phyloP scores from a whole-genome alignment of 2,797 vertebrate species.

The Argya squamiceps region DNA sequence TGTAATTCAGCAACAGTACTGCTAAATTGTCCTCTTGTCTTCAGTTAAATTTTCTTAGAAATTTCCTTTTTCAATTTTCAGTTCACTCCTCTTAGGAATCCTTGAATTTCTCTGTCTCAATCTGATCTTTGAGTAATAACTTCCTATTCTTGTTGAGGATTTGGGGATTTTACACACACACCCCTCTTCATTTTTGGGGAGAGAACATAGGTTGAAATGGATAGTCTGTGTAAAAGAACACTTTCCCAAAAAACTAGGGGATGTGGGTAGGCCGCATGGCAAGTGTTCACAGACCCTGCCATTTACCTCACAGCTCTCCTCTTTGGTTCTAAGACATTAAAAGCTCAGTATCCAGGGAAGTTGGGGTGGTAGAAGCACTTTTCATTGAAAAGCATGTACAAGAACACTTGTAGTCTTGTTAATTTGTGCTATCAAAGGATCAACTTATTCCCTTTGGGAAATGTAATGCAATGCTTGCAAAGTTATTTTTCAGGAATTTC shows the following conservation, averaged over 20 bases:
- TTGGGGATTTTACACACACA: not conserved
- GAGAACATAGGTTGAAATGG: not conserved
- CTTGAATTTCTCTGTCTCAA: not conserved
- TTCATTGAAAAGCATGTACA: not conserved
- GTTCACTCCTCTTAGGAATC: not conserved
- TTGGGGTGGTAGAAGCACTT: not conserved
- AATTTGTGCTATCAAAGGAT: not conserved
- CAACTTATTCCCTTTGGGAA: not conserved
- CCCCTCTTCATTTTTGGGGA: fast-evolving
- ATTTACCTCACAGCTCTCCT: not conserved
- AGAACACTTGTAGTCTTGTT: not conserved
- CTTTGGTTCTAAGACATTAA: not conserved
- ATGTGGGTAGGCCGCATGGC: not conserved
- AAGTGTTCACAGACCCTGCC: not conserved
- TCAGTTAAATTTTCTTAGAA: not conserved
- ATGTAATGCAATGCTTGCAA: not conserved
- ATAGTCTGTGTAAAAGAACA: not conserved
- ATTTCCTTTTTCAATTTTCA: not conserved
- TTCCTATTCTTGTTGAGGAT: not conserved
- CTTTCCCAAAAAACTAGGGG: not conserved
- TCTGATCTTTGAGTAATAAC: not conserved
- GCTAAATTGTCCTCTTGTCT: not conserved
- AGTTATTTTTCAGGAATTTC: not conserved
- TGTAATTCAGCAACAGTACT: not conserved
- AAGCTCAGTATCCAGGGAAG: not conserved